These are phyloP conservation scores for Scaptomyza graminum DNA, from an alignment of 1,140 invertebrate genomes.

Conservation along the genomic window DNA sequence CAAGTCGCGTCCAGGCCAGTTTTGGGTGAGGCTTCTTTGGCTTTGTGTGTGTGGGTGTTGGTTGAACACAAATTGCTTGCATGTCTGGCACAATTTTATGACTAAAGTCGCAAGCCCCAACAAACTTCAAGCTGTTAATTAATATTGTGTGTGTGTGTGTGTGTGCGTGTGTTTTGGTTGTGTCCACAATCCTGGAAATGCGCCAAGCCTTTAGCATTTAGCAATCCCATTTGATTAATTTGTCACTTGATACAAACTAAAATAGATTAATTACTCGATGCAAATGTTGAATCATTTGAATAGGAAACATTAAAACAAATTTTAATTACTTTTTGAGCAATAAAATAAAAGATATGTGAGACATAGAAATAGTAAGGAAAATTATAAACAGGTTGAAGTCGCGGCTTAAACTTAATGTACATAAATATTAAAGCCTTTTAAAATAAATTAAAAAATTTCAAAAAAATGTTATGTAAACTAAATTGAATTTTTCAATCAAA, in stretches of 20 bases:
- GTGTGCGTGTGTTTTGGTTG: not conserved
- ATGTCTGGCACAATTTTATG: constrained; percentile 75
- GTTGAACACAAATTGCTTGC: constrained; percentile 74
- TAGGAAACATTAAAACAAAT: not conserved
- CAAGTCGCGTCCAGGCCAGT: constrained; percentile 51
- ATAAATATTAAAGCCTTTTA: too few relatives aligned
- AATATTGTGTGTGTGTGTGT: constrained; percentile 29
- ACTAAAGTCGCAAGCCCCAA: constrained; percentile 41
- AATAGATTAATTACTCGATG: constrained; percentile 36
- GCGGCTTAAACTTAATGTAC: too few relatives aligned
- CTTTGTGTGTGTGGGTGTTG: constrained; percentile 22
- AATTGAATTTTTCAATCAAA: too few relatives aligned
- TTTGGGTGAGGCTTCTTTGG: constrained; percentile 43
- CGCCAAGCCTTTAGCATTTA: constrained; percentile 38
- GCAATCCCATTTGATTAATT: constrained; percentile 50
- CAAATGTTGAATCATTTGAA: constrained; percentile 15
- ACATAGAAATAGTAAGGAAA: too few relatives aligned
- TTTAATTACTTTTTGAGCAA: not conserved
- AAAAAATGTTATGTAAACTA: too few relatives aligned
- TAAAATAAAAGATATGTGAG: too few relatives aligned
- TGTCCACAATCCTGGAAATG: constrained; percentile 16
- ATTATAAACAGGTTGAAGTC: too few relatives aligned
- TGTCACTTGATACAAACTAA: constrained; percentile 37
- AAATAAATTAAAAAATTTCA: too few relatives aligned
- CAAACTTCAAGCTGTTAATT: constrained; percentile 50